A percentile compares a stretch with the other conserved stretches of the same genome.
phyloP scores from a whole-genome alignment of 2,888 invertebrate genomes.

The Caenorhabditis wallacei region DNA sequence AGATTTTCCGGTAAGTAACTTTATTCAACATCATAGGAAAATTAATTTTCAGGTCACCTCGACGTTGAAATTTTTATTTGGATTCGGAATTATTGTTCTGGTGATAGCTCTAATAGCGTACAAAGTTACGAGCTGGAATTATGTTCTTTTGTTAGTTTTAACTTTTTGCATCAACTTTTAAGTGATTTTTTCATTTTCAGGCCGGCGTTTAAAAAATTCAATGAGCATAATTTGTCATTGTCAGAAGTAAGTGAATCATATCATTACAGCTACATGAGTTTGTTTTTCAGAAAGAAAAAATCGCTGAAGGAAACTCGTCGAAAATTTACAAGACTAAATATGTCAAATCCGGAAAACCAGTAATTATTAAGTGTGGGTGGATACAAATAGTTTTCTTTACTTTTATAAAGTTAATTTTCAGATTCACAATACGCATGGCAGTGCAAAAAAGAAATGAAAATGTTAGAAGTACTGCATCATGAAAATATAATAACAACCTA shows the following conservation, averaged over 20 bases:
- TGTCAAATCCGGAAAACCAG: neutral
- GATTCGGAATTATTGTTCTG: neutral
- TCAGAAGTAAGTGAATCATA: neutral
- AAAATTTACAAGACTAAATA: neutral
- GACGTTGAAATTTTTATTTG: neutral
- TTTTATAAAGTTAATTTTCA: neutral
- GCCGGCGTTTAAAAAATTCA: neutral
- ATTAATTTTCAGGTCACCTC: neutral
- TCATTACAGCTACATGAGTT: neutral
- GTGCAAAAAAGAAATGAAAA: constrained; percentile 25
- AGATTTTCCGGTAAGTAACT: neutral
- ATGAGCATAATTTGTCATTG: neutral
- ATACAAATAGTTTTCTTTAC: neutral
- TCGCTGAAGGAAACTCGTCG: constrained; percentile 37
- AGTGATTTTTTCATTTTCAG: too few relatives aligned
- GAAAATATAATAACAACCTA: constrained; percentile 11
- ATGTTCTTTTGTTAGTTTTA: neutral
- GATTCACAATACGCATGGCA: constrained; percentile 4
- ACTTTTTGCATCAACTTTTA: neutral
- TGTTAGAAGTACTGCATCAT: constrained; percentile 12
- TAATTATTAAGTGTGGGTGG: constrained; percentile 27
- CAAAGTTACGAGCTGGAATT: too few relatives aligned
- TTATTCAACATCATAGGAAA: neutral
- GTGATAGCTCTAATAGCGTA: neutral
- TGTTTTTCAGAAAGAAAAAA: neutral